Evolutionary conservation across 2,888 invertebrate genomes (phyloP), one percentile per base, ranked within the genome.

Genomic region (Tricholauxania praeusta): DNA sequence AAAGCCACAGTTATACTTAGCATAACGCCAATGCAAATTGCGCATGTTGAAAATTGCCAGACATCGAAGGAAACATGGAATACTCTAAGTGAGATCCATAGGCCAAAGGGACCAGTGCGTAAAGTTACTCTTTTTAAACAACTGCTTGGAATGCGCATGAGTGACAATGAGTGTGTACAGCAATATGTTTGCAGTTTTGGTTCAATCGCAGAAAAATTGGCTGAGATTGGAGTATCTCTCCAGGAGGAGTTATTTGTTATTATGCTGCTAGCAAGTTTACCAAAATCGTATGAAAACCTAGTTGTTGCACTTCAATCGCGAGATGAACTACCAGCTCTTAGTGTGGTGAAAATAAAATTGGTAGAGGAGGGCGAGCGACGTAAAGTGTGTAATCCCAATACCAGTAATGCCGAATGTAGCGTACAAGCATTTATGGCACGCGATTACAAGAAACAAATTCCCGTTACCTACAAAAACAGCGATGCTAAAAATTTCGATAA

Each of bases 51-150:
- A 39, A 47, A 55, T 12, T 65, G 49, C 19, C 15, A 32, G 14
- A 59, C 19, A 4, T 22, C 65, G 2, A 19, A 19, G 3, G 57
- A 59, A 14, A 62, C 62, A 17, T 72, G 72, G 72, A 17, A 32
- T 12, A 32, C 48, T n/a, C 28, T 64, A 15, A 52, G 12, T 12
- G 64, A 39, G 12, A 48, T 72, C 5, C 57, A 65, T 48, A 15
- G 51, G 10, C 72, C 72, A 28, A 39, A 15, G 8, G 66, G 66
- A 15, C 59, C 72, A 10, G 72, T 66, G 10, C 14, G 66, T 2
- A 74, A 69, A 22, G 65, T 72, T 6, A 59, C 71, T 4, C 28
- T 74, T 4, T 74, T 72, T 49, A 74, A 72, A 49, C 28, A 65
- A 19, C 22, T 72, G 14, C 15, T 72, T 15, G n/a, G 52, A 19